A percentile compares a stretch with the other conserved stretches of the same genome.
Conservation (phyloP, 2,113 vertebrate genomes). For the Peromyscus leucopus region DNA sequence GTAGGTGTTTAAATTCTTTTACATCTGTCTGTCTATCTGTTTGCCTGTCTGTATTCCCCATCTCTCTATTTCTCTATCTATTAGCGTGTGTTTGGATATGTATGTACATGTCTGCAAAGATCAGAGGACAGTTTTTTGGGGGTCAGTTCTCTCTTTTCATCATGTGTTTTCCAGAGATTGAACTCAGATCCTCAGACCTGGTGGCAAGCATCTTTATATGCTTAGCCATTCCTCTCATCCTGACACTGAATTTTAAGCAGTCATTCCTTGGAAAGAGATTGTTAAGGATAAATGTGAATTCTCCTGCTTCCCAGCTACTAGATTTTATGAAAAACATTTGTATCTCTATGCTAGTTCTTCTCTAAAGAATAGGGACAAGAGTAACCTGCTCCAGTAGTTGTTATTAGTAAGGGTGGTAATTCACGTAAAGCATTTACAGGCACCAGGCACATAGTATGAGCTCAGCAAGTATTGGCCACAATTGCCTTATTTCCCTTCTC, state of each 20-base stretch:
- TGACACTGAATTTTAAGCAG: background rate
- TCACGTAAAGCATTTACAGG: background rate
- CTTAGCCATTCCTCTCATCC: background rate
- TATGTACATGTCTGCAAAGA: background rate
- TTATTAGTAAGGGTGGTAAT: background rate
- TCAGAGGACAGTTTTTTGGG: background rate
- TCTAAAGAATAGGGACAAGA: background rate
- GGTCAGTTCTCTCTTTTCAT: background rate
- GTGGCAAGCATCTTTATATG: background rate
- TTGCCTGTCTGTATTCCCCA: background rate
- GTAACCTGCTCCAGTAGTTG: background rate
- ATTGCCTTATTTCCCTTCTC: background rate
- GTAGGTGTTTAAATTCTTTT: background rate
- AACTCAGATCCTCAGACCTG: background rate
- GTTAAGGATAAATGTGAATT: background rate
- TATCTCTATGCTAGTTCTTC: background rate
- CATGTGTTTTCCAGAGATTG: background rate
- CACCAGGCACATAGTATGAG: background rate
- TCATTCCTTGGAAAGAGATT: background rate
- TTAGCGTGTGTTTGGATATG: background rate
- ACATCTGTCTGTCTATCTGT: background rate
- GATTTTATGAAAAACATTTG: background rate
- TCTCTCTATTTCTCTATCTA: background rate
- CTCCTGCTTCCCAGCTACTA: background rate
- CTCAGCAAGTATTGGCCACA: background rate